A percentile compares a stretch with the other conserved stretches of the same genome.
Conservation (phyloP, 2,888 invertebrate genomes). For the Ennomos erosarius region DNA sequence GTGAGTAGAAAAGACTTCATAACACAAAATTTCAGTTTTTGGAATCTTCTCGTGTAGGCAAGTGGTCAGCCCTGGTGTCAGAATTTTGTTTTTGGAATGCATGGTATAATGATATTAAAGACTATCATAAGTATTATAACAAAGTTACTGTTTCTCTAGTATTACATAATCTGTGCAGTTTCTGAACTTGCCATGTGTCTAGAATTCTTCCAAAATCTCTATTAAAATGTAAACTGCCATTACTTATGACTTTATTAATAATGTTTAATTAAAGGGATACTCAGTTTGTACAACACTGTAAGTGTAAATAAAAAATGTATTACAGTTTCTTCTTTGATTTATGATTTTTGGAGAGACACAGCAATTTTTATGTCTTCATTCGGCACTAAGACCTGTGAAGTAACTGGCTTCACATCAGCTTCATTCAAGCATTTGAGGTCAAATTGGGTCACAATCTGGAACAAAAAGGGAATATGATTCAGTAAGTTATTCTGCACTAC, state of each 20-base stretch:
- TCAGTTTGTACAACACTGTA: neutral
- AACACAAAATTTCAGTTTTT: too few relatives aligned
- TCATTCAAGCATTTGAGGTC: slow-evolving; percentile 78
- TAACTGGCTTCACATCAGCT: slow-evolving; percentile 75
- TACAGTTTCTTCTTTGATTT: slow-evolving; percentile 18
- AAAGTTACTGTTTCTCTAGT: too few relatives aligned
- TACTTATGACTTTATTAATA: slow-evolving; percentile 8
- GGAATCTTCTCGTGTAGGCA: too few relatives aligned
- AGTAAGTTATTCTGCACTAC: too few relatives aligned
- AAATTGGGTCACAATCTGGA: slow-evolving; percentile 84
- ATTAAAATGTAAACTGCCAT: slow-evolving; percentile 8
- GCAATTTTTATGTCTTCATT: slow-evolving; percentile 74
- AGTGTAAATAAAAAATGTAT: slow-evolving; percentile 15
- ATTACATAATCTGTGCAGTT: too few relatives aligned
- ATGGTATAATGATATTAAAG: too few relatives aligned
- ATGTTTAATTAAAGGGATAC: slow-evolving; percentile 13
- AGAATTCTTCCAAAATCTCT: too few relatives aligned
- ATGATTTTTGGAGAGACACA: slow-evolving; percentile 40
- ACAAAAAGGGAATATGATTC: slow-evolving; percentile 33
- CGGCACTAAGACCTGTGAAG: slow-evolving; percentile 85
- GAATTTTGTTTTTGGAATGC: too few relatives aligned
- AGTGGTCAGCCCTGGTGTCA: too few relatives aligned
- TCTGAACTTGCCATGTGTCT: too few relatives aligned
- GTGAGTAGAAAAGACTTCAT: too few relatives aligned
- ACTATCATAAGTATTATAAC: too few relatives aligned